Percentiles rank a stretch among this genome's conserved stretches.
phyloP scores from a whole-genome alignment of 1,140 invertebrate genomes.

The Nymphalis io region DNA sequence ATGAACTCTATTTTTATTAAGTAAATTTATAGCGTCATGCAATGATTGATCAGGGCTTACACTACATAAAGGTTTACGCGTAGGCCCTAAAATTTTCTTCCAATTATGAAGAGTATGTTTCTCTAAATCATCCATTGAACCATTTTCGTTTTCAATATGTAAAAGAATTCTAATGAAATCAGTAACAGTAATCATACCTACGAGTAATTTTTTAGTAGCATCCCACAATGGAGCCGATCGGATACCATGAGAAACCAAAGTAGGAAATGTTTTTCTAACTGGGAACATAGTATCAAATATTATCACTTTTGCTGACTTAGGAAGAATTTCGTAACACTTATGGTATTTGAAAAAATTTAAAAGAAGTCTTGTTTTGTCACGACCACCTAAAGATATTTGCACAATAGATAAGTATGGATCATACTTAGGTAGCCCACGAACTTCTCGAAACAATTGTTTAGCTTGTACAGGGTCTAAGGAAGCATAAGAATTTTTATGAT shows the following conservation, averaged over 20 bases:
- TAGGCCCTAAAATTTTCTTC: constrained; percentile 68
- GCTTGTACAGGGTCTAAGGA: constrained; percentile 71
- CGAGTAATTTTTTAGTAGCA: constrained; percentile 68
- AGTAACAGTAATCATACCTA: constrained; percentile 75
- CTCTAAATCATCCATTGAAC: constrained; percentile 72
- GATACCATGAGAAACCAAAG: constrained; percentile 73
- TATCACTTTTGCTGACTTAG: constrained; percentile 77
- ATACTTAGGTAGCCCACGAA: constrained; percentile 72
- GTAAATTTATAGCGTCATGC: constrained; percentile 73
- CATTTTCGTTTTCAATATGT: constrained; percentile 65
- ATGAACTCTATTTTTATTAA: constrained; percentile 72
- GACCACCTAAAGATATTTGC: constrained; percentile 74
- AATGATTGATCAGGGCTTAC: constrained; percentile 72
- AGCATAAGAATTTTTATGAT: constrained; percentile 77
- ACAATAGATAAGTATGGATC: constrained; percentile 77
- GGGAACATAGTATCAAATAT: constrained; percentile 77
- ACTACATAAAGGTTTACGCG: constrained; percentile 66
- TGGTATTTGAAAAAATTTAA: constrained; percentile 78
- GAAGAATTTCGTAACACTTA: constrained; percentile 76
- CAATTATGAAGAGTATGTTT: constrained; percentile 71
- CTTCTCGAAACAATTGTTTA: constrained; percentile 76
- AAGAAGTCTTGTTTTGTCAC: constrained; percentile 74
- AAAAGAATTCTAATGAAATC: constrained; percentile 75
- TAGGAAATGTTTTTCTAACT: constrained; percentile 76
- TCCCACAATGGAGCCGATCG: constrained; percentile 75